Conservation (phyloP, 2,797 vertebrate genomes). For the Muscicapa comitata region DNA sequence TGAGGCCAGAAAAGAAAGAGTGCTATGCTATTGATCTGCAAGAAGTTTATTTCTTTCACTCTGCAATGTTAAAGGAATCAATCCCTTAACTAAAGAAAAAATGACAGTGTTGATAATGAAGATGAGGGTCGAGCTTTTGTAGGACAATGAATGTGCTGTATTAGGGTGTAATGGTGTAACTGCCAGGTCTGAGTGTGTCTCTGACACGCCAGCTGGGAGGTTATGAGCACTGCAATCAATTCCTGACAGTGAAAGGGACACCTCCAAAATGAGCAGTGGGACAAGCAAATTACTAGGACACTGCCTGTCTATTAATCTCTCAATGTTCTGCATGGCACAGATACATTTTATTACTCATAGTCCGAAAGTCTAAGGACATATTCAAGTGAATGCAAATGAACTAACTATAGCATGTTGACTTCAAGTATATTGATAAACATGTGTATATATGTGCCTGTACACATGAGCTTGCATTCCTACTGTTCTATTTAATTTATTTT, state of each 20-base stretch:
- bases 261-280: slow-evolving; percentile 8
- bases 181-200: slow-evolving; percentile 16
- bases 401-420: neutral
- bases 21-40: slow-evolving; percentile 47
- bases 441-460: neutral
- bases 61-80: slow-evolving; percentile 64
- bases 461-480: neutral
- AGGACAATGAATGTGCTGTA: slow-evolving; percentile 30
- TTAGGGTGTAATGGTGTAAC: neutral
- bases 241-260: slow-evolving; percentile 14
- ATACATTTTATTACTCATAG: neutral
- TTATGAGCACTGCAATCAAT: slow-evolving; percentile 53
- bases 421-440: neutral
- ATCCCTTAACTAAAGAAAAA: slow-evolving; percentile 69
- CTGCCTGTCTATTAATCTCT: neutral
- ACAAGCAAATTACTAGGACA: neutral
- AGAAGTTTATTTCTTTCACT: slow-evolving; percentile 64
- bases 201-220: neutral
- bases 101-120: slow-evolving; percentile 25
- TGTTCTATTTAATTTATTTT: rapidly evolving
- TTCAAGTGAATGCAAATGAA: neutral
- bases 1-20: neutral
- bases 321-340: neutral
- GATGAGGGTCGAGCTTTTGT: slow-evolving; percentile 23
- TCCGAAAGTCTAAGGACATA: neutral